phyloP scores from a whole-genome alignment of 1,140 invertebrate species.

The Hylaeus volcanicus region DNA sequence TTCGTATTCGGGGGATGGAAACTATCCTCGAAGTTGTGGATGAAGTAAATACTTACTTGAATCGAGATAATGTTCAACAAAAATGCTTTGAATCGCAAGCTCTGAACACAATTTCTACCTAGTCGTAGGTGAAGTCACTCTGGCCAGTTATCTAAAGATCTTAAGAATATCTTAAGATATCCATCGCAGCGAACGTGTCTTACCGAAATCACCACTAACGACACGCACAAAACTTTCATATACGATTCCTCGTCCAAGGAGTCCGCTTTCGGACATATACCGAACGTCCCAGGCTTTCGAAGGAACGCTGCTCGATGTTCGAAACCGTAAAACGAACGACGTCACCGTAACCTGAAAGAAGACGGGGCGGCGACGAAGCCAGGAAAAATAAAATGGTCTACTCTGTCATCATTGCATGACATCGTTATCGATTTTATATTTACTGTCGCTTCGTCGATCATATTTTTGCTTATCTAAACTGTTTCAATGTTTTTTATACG shows the following conservation, averaged over 20 bases:
- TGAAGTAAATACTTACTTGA: no score
- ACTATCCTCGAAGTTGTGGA: no score
- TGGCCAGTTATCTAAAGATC: no score
- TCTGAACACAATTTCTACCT: no score
- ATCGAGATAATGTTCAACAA: no score
- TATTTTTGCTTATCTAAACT: constrained; percentile 45
- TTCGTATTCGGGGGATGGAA: no score
- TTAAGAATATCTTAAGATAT: no score
- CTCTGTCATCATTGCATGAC: constrained; percentile 57
- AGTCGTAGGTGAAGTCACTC: no score
- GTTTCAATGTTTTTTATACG: constrained; percentile 45
- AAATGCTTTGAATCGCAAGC: no score
- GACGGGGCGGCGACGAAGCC: not conserved
- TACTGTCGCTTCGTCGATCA: constrained; percentile 68
- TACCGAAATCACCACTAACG: not conserved
- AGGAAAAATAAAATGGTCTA: not conserved
- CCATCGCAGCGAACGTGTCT: not conserved
- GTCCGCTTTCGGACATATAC: not conserved
- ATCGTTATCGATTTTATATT: constrained; percentile 53
- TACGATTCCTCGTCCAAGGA: not conserved
- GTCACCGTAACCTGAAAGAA: not conserved
- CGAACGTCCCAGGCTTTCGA: not conserved
- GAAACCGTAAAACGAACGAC: not conserved
- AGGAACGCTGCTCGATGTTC: not conserved
- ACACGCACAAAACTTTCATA: not conserved